Percentiles rank a stretch among this genome's conserved stretches.
These are phyloP conservation scores for Hyposmocoma kahamanoa DNA, from an alignment of 1,140 invertebrate species.

Conservation along the genomic window DNA sequence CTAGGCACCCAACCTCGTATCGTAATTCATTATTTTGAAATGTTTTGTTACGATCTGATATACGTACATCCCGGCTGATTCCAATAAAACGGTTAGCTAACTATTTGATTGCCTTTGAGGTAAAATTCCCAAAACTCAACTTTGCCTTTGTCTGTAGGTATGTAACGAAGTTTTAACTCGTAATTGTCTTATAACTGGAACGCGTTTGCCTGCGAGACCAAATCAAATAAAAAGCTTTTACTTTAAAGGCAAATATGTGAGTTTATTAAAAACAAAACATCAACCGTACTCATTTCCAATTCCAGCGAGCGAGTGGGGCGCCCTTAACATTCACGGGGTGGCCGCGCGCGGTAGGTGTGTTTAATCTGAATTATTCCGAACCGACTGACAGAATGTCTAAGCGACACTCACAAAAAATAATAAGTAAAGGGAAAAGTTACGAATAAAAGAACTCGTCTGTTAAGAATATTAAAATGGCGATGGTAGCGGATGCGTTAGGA, in stretches of 20 bases:
- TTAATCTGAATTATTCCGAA: conserved; percentile 65
- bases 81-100: conserved; percentile 6
- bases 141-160: conserved; percentile 10
- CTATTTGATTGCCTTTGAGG: conserved; percentile 9
- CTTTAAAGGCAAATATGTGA: conserved; percentile 55
- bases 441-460: conserved; percentile 46
- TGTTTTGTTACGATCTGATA: too few species aligned
- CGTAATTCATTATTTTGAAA: too few species aligned
- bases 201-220: conserved; percentile 43
- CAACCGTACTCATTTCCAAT: conserved; percentile 53
- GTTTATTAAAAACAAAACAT: conserved; percentile 64
- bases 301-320: conserved; percentile 36
- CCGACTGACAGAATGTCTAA: conserved; percentile 64
- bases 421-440: conserved; percentile 42
- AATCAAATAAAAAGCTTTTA: conserved; percentile 52
- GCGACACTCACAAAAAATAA: conserved; percentile 47
- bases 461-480: conserved; percentile 56
- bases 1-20: too few species aligned
- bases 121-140: conserved; percentile 14
- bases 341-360: conserved; percentile 51
- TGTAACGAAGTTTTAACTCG: conserved; percentile 19
- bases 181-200: conserved; percentile 37
- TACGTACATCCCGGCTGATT: neutral
- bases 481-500: conserved; percentile 18
- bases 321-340: conserved; percentile 49